Conservation (phyloP, 2,113 vertebrate genomes). For the Oncorhynchus keta region DNA sequence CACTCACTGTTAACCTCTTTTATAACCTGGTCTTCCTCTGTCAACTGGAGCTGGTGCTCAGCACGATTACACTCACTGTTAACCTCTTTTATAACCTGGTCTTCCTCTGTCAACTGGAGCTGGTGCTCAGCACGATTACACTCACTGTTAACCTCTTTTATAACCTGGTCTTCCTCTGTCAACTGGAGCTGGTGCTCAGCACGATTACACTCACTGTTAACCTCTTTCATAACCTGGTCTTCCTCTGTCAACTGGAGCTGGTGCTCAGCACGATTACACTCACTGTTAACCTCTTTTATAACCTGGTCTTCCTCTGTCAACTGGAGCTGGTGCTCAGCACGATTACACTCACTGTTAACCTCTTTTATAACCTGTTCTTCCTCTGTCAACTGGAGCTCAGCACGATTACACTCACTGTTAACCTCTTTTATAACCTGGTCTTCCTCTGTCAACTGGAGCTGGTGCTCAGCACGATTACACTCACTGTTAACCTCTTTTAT, state of each 20-base stretch:
- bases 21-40: slow-evolving; percentile 50
- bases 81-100: slow-evolving; percentile 54
- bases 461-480: slow-evolving; percentile 62
- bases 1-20: slow-evolving; percentile 56
- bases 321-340: slow-evolving; percentile 59
- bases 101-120: slow-evolving; percentile 57
- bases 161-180: slow-evolving; percentile 52
- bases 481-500: slow-evolving; percentile 58
- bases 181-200: slow-evolving; percentile 60
- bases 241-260: slow-evolving; percentile 59
- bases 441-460: slow-evolving; percentile 58
- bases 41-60: slow-evolving; percentile 62
- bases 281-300: slow-evolving; percentile 59
- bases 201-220: slow-evolving; percentile 63
- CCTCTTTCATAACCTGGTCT: slow-evolving; percentile 50
- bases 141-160: slow-evolving; percentile 57
- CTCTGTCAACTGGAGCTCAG: slow-evolving; percentile 62
- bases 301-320: slow-evolving; percentile 53
- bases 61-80: slow-evolving; percentile 64
- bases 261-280: slow-evolving; percentile 63
- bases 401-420: slow-evolving; percentile 64
- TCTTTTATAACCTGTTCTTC: slow-evolving; percentile 48
- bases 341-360: slow-evolving; percentile 61
- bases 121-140: slow-evolving; percentile 63
- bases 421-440: slow-evolving; percentile 51